Conservation (phyloP, 2,797 vertebrate genomes). For the Poeciliopsis paucimaculata region DNA sequence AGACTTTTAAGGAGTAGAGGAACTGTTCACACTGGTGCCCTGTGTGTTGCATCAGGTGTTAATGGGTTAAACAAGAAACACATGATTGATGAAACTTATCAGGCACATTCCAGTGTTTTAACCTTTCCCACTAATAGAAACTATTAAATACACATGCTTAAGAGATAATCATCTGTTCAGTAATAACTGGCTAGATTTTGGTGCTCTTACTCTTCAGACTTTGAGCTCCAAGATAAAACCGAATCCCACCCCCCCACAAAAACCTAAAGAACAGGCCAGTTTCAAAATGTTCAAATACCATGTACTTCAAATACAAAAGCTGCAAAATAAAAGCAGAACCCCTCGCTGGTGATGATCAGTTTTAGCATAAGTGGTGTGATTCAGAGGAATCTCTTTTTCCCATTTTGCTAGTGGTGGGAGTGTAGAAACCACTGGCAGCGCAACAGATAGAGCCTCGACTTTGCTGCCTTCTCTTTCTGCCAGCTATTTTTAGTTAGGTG, state of each 20-base stretch:
- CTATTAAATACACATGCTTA: not conserved
- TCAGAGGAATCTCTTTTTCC: conserved; percentile 49
- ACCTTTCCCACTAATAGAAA: not conserved
- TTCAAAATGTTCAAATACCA: conserved; percentile 6
- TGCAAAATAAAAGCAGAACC: conserved; percentile 2
- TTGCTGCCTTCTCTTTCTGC: conserved; percentile 74
- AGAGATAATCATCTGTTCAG: not conserved
- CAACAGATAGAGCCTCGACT: conserved; percentile 70
- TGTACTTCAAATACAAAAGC: conserved; percentile 11
- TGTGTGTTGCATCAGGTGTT: not conserved
- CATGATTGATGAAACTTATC: conserved; percentile 28
- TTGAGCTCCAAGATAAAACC: conserved; percentile 6
- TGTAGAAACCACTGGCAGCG: conserved; percentile 71
- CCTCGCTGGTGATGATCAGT: conserved; percentile 32
- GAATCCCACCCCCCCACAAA: not conserved
- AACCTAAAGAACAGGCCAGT: not conserved
- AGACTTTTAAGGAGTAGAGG: not conserved
- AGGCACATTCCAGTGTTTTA: conserved; percentile 26
- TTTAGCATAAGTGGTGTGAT: conserved; percentile 54
- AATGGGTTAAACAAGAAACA: conserved; percentile 28
- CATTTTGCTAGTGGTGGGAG: conserved; percentile 65
- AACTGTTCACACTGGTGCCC: not conserved
- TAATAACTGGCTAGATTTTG: not conserved
- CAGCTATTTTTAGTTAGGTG: conserved; percentile 82
- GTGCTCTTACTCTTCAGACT: not conserved